These are phyloP conservation scores for Laterallus jamaicensis DNA, from an alignment of 2,113 vertebrate species.

Conservation along the genomic window DNA sequence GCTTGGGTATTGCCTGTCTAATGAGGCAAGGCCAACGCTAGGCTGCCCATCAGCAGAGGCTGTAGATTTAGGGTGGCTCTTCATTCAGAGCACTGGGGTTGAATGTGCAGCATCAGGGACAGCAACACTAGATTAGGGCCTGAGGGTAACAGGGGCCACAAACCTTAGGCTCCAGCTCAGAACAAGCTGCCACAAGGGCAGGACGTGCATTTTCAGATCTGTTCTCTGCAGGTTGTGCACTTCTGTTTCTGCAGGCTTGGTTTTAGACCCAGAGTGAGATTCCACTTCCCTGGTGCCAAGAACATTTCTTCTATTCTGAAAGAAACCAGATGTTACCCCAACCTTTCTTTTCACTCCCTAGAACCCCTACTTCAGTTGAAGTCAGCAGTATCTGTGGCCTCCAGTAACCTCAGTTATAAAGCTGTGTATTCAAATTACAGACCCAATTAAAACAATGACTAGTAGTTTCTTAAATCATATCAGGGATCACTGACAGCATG, in stretches of 20 bases:
- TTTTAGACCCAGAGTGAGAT: background rate
- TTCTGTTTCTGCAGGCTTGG: background rate
- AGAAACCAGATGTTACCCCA: background rate
- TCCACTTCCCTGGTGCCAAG: rapidly evolving
- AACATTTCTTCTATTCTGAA: background rate
- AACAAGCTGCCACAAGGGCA: background rate
- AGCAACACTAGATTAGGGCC: background rate
- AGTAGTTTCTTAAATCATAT: background rate
- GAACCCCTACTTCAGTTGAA: background rate
- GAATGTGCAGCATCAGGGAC: background rate
- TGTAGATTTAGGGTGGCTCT: background rate
- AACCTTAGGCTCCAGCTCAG: background rate
- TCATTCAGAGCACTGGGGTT: background rate
- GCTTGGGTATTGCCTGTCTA: background rate
- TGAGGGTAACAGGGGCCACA: background rate
- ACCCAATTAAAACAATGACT: background rate
- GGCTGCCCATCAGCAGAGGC: background rate
- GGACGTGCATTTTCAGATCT: background rate
- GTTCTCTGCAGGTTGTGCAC: background rate
- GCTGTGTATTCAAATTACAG: background rate
- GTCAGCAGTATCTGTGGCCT: background rate
- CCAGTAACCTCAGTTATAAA: background rate
- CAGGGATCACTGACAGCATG: background rate
- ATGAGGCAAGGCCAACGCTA: background rate
- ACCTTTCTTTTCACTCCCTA: background rate